Percentiles rank a stretch among this genome's conserved stretches.
phyloP scores from a whole-genome alignment of 2,888 invertebrate species.

The Pantelozetes paolii region DNA sequence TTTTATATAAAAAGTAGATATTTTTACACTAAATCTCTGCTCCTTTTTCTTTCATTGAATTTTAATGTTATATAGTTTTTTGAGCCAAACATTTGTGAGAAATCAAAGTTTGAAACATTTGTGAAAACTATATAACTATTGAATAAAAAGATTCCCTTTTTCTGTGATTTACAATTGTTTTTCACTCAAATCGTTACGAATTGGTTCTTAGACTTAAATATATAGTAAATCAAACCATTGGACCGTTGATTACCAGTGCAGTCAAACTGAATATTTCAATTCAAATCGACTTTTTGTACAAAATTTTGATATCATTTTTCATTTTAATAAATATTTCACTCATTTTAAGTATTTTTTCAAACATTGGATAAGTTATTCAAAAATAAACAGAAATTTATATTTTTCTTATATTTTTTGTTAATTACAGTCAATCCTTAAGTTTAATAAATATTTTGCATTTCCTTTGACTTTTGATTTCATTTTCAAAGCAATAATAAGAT shows the following conservation, averaged over 20 bases:
- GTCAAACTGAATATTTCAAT: neutral
- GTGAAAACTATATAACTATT: too few relatives aligned
- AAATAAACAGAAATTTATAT: too few relatives aligned
- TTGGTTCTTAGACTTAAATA: neutral
- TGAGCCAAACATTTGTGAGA: neutral
- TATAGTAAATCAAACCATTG: slow-evolving; percentile 11
- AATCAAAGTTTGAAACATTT: neutral
- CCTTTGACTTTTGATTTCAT: too few relatives aligned
- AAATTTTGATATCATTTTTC: slow-evolving; percentile 1
- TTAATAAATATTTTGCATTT: too few relatives aligned
- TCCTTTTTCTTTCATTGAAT: neutral
- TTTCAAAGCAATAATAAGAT: too few relatives aligned
- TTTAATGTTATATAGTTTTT: neutral
- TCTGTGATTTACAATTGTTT: slow-evolving; percentile 1
- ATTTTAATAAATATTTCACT: too few relatives aligned
- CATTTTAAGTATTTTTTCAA: too few relatives aligned
- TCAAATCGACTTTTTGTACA: slow-evolving; percentile 5
- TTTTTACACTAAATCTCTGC: neutral
- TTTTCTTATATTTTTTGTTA: too few relatives aligned
- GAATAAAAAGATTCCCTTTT: neutral
- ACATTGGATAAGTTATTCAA: too few relatives aligned
- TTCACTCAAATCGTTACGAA: slow-evolving; percentile 7
- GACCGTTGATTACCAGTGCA: neutral
- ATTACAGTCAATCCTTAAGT: too few relatives aligned
- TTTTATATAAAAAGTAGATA: neutral